Evolutionary conservation across 2,113 vertebrate genomes (phyloP).

Genomic region (Phrynosoma platyrhinos): DNA sequence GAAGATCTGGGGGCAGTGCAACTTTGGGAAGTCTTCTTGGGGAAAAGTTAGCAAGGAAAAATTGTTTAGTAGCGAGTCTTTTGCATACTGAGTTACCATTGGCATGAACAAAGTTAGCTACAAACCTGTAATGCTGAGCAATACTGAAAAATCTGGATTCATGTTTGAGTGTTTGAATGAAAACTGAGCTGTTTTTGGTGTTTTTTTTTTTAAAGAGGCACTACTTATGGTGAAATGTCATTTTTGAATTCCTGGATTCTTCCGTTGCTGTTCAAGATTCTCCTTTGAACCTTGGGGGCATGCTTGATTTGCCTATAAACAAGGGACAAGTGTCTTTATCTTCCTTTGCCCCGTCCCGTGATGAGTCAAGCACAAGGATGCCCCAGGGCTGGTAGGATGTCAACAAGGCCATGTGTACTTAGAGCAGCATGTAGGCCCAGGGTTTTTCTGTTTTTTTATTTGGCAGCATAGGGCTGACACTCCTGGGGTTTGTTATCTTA

Average conservation of each 20-base stretch:
- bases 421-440: background rate
- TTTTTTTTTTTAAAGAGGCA: background rate
- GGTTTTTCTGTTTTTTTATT: background rate
- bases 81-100: background rate
- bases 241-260: constrained; percentile 6
- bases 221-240: background rate
- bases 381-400: background rate
- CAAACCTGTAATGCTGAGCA: background rate
- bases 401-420: background rate
- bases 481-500: too few species aligned
- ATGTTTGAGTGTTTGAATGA: constrained; percentile 7
- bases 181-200: background rate
- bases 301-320: background rate
- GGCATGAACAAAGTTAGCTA: background rate
- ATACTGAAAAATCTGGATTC: background rate
- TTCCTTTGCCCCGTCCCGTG: background rate
- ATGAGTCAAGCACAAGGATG: background rate
- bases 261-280: background rate
- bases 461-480: background rate
- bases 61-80: background rate
- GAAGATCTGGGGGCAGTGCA: background rate
- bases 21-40: background rate
- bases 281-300: background rate
- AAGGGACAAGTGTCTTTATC: background rate
- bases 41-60: background rate